Evolutionary conservation across 1,140 invertebrate species (phyloP), one percentile per base, ranked within the genome.

Genomic region (Dolichoris vasculosae): DNA sequence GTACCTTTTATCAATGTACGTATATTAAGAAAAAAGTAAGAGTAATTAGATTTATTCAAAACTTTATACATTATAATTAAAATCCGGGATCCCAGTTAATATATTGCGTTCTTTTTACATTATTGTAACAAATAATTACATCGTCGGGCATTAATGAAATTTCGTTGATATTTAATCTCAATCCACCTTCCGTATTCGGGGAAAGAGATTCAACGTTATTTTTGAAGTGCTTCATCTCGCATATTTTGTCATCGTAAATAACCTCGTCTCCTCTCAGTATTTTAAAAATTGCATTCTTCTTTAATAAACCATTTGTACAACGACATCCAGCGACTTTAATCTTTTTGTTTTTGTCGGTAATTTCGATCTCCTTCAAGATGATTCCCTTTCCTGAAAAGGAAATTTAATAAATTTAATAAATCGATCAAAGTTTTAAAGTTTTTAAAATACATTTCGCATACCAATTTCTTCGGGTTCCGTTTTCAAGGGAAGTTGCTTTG

Each of bases 31-130:
- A n/a, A n/a, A n/a, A n/a, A n/a, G n/a, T n/a, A n/a, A n/a, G n/a
- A n/a, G n/a, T n/a, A n/a, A n/a, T n/a, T n/a, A n/a, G n/a, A n/a
- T n/a, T n/a, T n/a, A n/a, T n/a, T n/a, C 46, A 82, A 67, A 20
- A 23, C 26, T 73, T 59, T 73, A 75, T 38, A 83, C 43, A 63
- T 15, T 67, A 71, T 83, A 76, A 64, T 88, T 95, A 96, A 91
- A 98, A 98, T 83, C 97, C 97, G 40, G 97, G 96, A 94, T 98
- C 95, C 98, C 98, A 99, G 59, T 95, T 93, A 15, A 96, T 96
- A 81, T 92, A 93, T 90, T 96, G 95, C 64, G 93, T 88, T 86
- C 95, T 94, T 88, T 96, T 94, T 51, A 95, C 94, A 87, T 94
- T 92, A 86, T 95, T 94, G 90, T 96, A 98, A 93, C 97, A 99